Evolutionary conservation across 2,113 vertebrate genomes (phyloP), one percentile per base, ranked within the genome.

Genomic region (Ciconia maguari): DNA sequence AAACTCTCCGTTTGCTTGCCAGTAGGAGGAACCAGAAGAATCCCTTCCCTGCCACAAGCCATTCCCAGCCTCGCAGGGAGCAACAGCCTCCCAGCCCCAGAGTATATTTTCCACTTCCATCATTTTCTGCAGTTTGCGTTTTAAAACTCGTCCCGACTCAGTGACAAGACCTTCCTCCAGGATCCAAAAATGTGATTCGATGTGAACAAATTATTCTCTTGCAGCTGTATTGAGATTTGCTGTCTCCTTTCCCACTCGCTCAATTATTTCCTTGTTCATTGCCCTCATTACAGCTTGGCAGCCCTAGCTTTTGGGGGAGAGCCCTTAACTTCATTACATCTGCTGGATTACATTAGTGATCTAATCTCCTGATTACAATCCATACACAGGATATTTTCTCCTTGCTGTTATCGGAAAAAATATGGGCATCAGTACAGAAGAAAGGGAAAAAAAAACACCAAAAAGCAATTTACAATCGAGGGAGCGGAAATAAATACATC

Each of bases 21-120:
- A 95, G 92, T 34, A 88, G 94, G 95, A 94, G 90, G 90, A 89
- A 75, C 72, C 72, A 71, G 90, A 49, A 94, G 61, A 75, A 93
- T 90, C 90, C 72, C 60, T 55, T 95, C 83, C 68, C 71, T 51
- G 38, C 61, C 18, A 9, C 0, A 0, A 94, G 72, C 87, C 69
- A 3, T 93, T 91, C 89, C 91, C 94, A 72, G 88, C 70, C 85
- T 52, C 2, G 2, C 70, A 51, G 61, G 1, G 18, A 89, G 83
- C 61, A 55, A 46, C 83, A 68, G 61, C 64, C 91, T 96, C 70
- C 84, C 74, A 58, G n/a, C 17, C 51, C 64, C 84, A 76, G 70
- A 79, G 75, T 25, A 24, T 68, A 36, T 95, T 95, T 94, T 93
- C 86, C 75, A 58, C 49, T 93, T 74, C 68, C 68, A 83, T 93